Evolutionary conservation across 2,797 vertebrate genomes (phyloP), one percentile per base, ranked within the genome.

Genomic region (Tokudaia tokunoshimensis): DNA sequence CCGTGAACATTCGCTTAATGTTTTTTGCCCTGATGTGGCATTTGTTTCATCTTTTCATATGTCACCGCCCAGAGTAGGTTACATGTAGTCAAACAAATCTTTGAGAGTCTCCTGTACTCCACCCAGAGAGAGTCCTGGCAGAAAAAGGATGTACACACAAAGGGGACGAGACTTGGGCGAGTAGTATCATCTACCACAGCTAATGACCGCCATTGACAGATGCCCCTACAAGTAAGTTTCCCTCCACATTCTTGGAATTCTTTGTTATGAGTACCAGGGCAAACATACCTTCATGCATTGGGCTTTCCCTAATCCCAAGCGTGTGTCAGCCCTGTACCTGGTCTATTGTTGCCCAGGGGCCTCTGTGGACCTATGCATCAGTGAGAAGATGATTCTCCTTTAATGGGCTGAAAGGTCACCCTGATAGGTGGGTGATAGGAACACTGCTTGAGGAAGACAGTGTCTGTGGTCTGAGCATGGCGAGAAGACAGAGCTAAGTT

Each of bases 171-270:
- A 50, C 50, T 20, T 52, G 57, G 31, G 41, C 59, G 4, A 57
- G 17, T 85, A 79, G 50, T 22, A 37, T 19, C 70, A 14, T 24
- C 89, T 80, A 61, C 17, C 26, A 47, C 24, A 55, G 81, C 47
- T 74, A 24, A 63, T 72, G 29, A 83, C 34, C 65, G 26, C 37
- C 74, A 41, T 20, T 37, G 85, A 82, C 6, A 79, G 61, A 17
- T 34, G 88, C 76, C 92, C 65, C 41, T 79, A 3, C 47, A 89
- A 55, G 81, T 50, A 92, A 63, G 59, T 81, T 67, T 92, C 75
- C 37, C 65, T 89, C 1, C 9, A 82, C 15, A 13, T 63, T 89
- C 89, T 85, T 76, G 76, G 15, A 87, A 74, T 57, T 41, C 44
- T 93, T 92, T 34, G 19, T 76, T 59, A 52, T 74, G 29, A 86